Evolutionary conservation across 2,113 vertebrate genomes (phyloP).

Genomic region (Motacilla tschutschensis): DNA sequence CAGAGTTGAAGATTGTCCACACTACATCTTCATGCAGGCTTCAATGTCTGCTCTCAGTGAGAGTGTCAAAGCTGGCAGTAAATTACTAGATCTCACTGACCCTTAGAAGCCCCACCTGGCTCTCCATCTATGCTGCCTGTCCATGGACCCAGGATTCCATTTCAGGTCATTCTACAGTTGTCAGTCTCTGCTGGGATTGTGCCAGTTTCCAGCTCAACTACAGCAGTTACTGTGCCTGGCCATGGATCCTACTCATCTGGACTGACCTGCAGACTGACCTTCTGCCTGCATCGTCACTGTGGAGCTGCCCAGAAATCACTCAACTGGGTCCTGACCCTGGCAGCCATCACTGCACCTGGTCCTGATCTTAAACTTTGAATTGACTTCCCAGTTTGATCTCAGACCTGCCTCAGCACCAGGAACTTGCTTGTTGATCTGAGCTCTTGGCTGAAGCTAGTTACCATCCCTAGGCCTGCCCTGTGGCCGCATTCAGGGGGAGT

Average conservation of each 20-base stretch:
- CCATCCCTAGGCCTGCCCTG: background rate
- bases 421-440: background rate
- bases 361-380: background rate
- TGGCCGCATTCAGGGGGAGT: background rate
- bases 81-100: background rate
- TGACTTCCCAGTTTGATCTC: background rate
- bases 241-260: background rate
- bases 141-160: background rate
- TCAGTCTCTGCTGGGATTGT: background rate
- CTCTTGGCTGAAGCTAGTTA: background rate
- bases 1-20: background rate
- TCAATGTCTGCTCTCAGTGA: background rate
- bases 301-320: background rate
- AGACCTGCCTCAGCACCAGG: background rate
- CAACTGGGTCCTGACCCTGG: background rate
- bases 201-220: background rate
- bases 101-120: background rate
- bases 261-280: background rate
- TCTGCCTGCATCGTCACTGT: background rate
- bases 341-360: background rate
- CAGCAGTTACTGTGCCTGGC: background rate
- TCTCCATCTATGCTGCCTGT: fast-evolving
- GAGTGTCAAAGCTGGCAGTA: background rate
- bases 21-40: background rate
- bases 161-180: background rate